phyloP scores from a whole-genome alignment of 1,140 invertebrate genomes.

The Aphelinus atriplicis region DNA sequence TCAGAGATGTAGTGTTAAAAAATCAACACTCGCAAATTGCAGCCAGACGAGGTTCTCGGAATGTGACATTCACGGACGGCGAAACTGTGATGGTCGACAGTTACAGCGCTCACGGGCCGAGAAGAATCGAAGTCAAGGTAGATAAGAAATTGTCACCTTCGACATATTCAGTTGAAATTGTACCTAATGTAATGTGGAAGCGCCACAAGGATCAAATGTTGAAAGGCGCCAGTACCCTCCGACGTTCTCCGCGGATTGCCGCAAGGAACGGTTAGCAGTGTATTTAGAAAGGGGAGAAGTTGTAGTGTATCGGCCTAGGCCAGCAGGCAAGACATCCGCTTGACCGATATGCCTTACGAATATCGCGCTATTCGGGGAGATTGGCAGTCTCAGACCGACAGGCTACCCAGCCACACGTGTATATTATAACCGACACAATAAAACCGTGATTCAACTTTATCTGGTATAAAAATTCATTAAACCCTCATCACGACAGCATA shows the following conservation, averaged over 20 bases:
- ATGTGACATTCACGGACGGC: not conserved
- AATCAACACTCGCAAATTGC: not conserved
- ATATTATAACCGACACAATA: too few species aligned
- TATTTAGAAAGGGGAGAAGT: not conserved
- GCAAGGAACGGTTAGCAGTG: too few species aligned
- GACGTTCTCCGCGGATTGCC: not conserved
- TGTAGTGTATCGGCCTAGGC: not conserved
- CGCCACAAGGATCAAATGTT: constrained; percentile 46
- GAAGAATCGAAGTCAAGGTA: not conserved
- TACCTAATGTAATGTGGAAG: not conserved
- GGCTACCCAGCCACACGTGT: too few species aligned
- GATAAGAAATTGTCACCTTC: constrained; percentile 1
- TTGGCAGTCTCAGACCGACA: too few species aligned
- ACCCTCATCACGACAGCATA: too few species aligned
- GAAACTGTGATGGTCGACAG: not conserved
- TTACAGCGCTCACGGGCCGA: not conserved
- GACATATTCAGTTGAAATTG: constrained; percentile 41
- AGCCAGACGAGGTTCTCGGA: not conserved
- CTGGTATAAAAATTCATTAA: too few species aligned
- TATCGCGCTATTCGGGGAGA: too few species aligned
- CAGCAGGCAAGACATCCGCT: too few species aligned
- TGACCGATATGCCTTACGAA: too few species aligned
- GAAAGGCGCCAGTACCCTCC: not conserved
- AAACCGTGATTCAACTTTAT: too few species aligned
- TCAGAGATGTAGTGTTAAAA: not conserved